Base-by-base conservation (phyloP, 92 coral and sea anemone species). In the Nematostella vectensis region DNA sequence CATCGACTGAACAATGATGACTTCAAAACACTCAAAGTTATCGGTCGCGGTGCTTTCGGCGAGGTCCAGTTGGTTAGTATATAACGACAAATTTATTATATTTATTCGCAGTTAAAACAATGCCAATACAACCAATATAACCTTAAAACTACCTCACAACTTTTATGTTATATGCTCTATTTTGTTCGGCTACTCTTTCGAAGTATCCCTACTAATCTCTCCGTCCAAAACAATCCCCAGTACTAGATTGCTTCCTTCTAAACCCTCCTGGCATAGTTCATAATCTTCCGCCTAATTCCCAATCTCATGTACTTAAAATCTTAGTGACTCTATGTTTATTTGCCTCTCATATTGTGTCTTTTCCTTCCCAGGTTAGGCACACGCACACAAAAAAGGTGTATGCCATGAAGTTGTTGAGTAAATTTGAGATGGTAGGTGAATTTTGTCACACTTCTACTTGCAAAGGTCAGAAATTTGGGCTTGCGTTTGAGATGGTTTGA, bases 1-100 rank as follows among this genome's bases (percentile, higher is more conserved):
- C 66, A 78, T 58, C 85, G 98, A 54, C 69, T 91, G 89, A 88
- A 83, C 48, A 70, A 67, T 39, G 63, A 57, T 72, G 98, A 91
- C 74, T 91, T 91, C 54, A 75, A 82, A 54, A 70, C 82, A 37
- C 72, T 91, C 55, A 91, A 91, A 86, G 93, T 91, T 29, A 91
- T 91, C 40, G 98, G 98, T 29, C 87, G 98, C 19, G 98, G 98
- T 22, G 98, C 98, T 17, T 91, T 91, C 36, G 98, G 98, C 40
- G 98, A 91, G 78, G 98, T 91, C 1, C 98, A 91, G 74, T 87
- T 91, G 96, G 98, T 91, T 74, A 40, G 88, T 28, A 19, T 4
- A 6, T 33, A 33, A 15, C 40, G 40, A 33, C 33, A 30, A 33
- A 31, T 28, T 20, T 18, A 21, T 62, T 31, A 19, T 25, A 57